Conservation (phyloP, 30 jellyfish, hydroid and myxozoan genomes). For the Turritopsis dohrnii region DNA sequence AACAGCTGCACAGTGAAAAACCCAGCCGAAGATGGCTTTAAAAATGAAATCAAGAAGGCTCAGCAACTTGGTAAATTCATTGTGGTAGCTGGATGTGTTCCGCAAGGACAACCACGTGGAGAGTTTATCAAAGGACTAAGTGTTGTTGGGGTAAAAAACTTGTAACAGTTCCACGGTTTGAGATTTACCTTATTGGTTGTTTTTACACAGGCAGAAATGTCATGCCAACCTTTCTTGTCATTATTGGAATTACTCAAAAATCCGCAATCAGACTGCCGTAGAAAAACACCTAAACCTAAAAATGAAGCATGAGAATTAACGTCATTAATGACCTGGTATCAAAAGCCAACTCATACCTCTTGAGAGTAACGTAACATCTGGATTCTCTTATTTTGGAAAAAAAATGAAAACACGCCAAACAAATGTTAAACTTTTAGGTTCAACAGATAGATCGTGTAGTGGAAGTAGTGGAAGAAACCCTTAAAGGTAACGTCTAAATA, state of each 20-base stretch:
- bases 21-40: conserved; percentile 87
- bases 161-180: not conserved
- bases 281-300: no score
- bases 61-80: conserved; percentile 61
- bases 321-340: no score
- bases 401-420: not conserved
- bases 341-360: no score
- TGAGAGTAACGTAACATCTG: no score
- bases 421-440: conserved; percentile 32
- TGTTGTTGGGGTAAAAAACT: conserved; percentile 71
- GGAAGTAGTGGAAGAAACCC: conserved; percentile 93
- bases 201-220: no score
- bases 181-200: no score
- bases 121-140: conserved; percentile 76
- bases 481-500: conserved; percentile 65
- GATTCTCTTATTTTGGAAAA: no score
- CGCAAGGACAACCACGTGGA: conserved; percentile 94
- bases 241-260: no score
- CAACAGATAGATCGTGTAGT: conserved; percentile 95
- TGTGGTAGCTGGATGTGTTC: conserved; percentile 98
- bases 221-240: no score
- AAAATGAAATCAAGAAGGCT: conserved; percentile 74
- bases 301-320: no score
- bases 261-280: no score
- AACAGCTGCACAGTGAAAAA: conserved; percentile 94